Evolutionary conservation across 1,140 invertebrate species (phyloP).

Genomic region (Dreissena polymorpha): DNA sequence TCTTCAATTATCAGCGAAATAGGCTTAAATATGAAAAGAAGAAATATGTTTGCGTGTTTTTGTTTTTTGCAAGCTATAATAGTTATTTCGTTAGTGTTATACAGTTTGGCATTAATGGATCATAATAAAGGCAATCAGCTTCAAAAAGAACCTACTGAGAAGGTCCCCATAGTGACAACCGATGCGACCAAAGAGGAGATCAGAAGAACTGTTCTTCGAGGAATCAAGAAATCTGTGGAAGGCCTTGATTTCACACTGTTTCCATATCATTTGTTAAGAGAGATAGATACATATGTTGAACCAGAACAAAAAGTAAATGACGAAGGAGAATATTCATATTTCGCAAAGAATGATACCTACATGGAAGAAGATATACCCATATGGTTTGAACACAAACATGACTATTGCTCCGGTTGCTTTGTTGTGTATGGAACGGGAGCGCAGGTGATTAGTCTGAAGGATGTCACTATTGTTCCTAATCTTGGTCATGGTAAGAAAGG

Average conservation of each 20-base stretch:
- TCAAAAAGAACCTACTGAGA: too few species aligned
- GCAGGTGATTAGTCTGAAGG: constrained; percentile 54
- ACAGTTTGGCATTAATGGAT: neutral
- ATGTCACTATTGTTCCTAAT: constrained; percentile 56
- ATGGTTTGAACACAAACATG: constrained; percentile 41
- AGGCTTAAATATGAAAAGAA: too few species aligned
- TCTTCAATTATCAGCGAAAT: too few species aligned
- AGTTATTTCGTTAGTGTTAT: too few species aligned
- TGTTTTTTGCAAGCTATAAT: constrained; percentile 15
- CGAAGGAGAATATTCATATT: constrained; percentile 17
- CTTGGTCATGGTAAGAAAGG: constrained; percentile 55
- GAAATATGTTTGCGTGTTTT: neutral
- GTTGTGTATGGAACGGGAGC: constrained; percentile 42
- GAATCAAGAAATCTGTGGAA: too few species aligned
- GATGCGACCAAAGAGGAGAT: too few species aligned
- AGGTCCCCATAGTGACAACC: too few species aligned
- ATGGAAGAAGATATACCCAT: constrained; percentile 8
- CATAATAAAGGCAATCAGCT: too few species aligned
- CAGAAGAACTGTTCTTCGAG: too few species aligned
- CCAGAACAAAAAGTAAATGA: constrained; percentile 10
- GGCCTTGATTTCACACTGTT: neutral
- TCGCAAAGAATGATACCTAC: constrained; percentile 15
- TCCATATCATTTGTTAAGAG: neutral
- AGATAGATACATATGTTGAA: neutral
- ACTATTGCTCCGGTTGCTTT: constrained; percentile 46